Conservation (phyloP, 2,888 invertebrate species). For the Papilio demoleus region DNA sequence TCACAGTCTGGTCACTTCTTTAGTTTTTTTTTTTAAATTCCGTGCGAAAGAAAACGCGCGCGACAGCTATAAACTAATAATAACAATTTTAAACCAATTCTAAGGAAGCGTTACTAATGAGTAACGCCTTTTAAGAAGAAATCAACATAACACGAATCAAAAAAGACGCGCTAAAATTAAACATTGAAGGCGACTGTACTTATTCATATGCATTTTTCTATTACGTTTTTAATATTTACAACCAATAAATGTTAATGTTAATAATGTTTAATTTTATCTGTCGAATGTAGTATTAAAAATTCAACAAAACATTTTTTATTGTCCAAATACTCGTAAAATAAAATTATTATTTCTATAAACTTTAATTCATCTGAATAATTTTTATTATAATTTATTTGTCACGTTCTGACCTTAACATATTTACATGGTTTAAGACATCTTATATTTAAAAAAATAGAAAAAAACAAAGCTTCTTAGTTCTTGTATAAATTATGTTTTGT, state of each 20-base stretch:
- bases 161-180: no score
- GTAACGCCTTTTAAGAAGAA: no score
- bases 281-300: constrained; percentile 27
- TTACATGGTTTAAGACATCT: constrained; percentile 8
- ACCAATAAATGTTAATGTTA: neutral
- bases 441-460: neutral
- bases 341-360: constrained; percentile 21
- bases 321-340: constrained; percentile 14
- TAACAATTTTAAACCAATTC: no score
- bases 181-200: neutral
- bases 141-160: no score
- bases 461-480: neutral
- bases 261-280: constrained; percentile 11
- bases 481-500: neutral
- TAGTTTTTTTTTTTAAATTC: no score
- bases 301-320: constrained; percentile 16
- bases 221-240: constrained; percentile 7
- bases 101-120: no score
- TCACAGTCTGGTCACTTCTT: no score
- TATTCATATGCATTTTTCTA: constrained; percentile 15
- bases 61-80: no score
- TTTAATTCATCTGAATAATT: constrained; percentile 28
- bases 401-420: constrained; percentile 37
- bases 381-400: constrained; percentile 32
- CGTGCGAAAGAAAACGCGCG: no score